Percentiles rank a stretch among this genome's conserved stretches.
These are phyloP conservation scores for Nerophis lumbriciformis DNA, from an alignment of 2,113 vertebrate species.

Conservation along the genomic window DNA sequence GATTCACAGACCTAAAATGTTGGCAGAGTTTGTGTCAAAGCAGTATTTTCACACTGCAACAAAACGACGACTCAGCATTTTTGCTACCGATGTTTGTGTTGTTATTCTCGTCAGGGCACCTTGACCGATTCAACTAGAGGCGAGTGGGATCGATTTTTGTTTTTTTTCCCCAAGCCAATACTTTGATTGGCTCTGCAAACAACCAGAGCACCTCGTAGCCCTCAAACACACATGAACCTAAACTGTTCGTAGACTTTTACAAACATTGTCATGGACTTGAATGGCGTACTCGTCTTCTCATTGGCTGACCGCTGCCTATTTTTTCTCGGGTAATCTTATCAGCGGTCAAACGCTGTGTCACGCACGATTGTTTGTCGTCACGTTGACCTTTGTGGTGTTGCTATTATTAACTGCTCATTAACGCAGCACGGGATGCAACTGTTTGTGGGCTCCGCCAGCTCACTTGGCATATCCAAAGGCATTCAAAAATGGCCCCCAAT, in stretches of 20 bases:
- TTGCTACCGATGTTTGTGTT: not conserved
- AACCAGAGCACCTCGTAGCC: not conserved
- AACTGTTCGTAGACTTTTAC: not conserved
- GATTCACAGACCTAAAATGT: no score
- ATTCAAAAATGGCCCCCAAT: no score
- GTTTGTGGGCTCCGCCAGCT: not conserved
- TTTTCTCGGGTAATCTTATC: constrained; percentile 21
- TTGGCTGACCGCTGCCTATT: not conserved
- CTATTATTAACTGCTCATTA: constrained; percentile 9
- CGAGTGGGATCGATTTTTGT: not conserved
- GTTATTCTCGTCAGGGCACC: not conserved
- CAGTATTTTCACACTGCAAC: no score
- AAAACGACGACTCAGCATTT: not conserved
- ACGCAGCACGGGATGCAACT: not conserved
- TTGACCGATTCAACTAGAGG: not conserved
- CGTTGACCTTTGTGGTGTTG: not conserved
- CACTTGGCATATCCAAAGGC: no score
- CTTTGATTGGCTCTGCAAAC: not conserved
- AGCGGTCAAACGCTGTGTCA: constrained; percentile 5
- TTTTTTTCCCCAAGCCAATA: not conserved
- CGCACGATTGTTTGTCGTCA: constrained; percentile 11
- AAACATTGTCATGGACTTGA: not conserved
- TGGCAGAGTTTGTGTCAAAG: no score
- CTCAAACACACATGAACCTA: not conserved
- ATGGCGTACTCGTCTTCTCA: not conserved